These are phyloP conservation scores for Ormyrus labotus DNA, from an alignment of 2,888 invertebrate genomes.

Conservation along the genomic window DNA sequence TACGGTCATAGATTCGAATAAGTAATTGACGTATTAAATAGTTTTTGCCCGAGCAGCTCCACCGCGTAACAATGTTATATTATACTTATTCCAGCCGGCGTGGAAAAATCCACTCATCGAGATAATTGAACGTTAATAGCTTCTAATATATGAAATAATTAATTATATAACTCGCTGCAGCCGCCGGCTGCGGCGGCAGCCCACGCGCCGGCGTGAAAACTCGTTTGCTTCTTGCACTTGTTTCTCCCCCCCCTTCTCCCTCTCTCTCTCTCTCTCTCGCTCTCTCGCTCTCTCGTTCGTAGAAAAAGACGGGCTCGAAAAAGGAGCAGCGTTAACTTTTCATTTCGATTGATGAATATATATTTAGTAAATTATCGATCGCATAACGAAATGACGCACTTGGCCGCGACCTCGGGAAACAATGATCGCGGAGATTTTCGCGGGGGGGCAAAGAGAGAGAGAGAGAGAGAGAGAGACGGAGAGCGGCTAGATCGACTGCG, in stretches of 20 bases:
- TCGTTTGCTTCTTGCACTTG: conserved; percentile 46
- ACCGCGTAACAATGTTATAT: conserved; percentile 39
- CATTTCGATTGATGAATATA: conserved; percentile 23
- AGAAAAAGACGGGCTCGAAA: too few species aligned
- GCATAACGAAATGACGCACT: conserved; percentile 47
- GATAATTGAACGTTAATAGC: conserved; percentile 69
- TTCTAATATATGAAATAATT: conserved; percentile 70
- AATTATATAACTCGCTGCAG: conserved; percentile 65
- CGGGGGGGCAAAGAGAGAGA: conserved; percentile 9
- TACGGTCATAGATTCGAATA: conserved; percentile 25
- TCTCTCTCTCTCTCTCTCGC: background rate
- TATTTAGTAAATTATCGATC: conserved; percentile 46
- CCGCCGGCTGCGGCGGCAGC: conserved; percentile 36
- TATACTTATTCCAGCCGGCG: conserved; percentile 38
- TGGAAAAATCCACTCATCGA: conserved; percentile 67
- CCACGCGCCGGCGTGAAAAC: conserved; percentile 45
- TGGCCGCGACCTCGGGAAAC: conserved; percentile 34
- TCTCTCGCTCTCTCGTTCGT: too few species aligned
- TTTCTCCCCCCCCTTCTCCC: background rate
- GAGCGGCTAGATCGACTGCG: background rate
- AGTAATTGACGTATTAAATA: conserved; percentile 13
- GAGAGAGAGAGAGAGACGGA: conserved; percentile 20
- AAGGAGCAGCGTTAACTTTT: too few species aligned
- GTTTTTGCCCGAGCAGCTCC: background rate
- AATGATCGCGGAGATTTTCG: conserved; percentile 33